These are phyloP conservation scores for Scaptomyza flava DNA, from an alignment of 2,888 invertebrate species.

Conservation along the genomic window DNA sequence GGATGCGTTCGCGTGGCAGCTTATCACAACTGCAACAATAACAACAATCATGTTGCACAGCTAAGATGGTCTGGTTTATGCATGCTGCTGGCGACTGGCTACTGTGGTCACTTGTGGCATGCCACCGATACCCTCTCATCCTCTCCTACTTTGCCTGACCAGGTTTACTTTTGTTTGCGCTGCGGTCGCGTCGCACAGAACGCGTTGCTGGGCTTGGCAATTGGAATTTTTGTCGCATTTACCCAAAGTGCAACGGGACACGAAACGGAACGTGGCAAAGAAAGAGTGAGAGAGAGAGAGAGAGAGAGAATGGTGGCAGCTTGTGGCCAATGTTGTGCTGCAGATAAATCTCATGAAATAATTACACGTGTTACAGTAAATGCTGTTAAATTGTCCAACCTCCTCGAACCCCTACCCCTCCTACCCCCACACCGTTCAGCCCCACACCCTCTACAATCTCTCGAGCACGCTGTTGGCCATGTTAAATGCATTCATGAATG, in stretches of 20 bases:
- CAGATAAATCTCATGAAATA: conserved; percentile 84
- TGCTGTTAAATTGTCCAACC: conserved; percentile 77
- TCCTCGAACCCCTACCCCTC: background rate
- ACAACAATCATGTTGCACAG: conserved; percentile 1
- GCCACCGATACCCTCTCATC: conserved; percentile 10
- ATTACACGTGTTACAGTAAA: conserved; percentile 84
- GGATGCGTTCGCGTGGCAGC: conserved; percentile 64
- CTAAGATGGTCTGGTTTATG: conserved; percentile 73
- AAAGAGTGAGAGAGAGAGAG: background rate
- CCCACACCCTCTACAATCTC: conserved; percentile 1
- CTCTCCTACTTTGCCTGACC: conserved; percentile 1
- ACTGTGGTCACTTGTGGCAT: conserved; percentile 80
- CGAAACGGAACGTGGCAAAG: conserved; percentile 1
- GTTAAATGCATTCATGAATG: conserved; percentile 80
- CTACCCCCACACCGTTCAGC: background rate
- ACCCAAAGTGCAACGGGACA: conserved; percentile 75
- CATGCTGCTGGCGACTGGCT: conserved; percentile 29
- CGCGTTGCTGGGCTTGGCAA: conserved; percentile 52
- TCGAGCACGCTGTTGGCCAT: conserved; percentile 37
- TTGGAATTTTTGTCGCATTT: conserved; percentile 84
- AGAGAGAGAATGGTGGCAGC: conserved; percentile 33
- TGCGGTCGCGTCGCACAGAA: conserved; percentile 45
- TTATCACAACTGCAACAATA: conserved; percentile 63
- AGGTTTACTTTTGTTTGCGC: conserved; percentile 64
- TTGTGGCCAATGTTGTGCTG: conserved; percentile 75